These are phyloP conservation scores for Dryomyza anilis DNA, from an alignment of 2,888 invertebrate species.

Conservation along the genomic window DNA sequence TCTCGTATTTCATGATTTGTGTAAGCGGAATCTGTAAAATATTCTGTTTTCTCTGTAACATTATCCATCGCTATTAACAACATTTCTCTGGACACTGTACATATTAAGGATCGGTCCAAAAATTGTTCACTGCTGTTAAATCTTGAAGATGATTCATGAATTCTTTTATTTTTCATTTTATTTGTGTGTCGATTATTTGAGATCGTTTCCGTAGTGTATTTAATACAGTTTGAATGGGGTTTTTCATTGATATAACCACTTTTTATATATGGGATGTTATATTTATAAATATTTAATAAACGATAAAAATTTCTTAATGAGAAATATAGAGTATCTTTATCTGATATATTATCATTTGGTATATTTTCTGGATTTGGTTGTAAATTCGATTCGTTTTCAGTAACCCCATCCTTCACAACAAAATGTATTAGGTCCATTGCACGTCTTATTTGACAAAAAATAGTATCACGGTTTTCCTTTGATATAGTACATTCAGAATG, in stretches of 20 bases:
- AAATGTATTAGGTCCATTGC: conserved; percentile 98
- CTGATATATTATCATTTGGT: conserved; percentile 67
- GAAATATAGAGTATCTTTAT: conserved; percentile 73
- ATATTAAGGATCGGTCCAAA: neutral
- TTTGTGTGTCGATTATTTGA: neutral
- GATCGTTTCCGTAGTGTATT: too few species aligned
- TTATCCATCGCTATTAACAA: conserved; percentile 86
- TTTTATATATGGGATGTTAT: conserved; percentile 36
- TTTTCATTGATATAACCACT: neutral
- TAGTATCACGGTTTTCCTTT: conserved; percentile 94
- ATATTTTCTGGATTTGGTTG: conserved; percentile 33
- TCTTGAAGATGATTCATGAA: too few species aligned
- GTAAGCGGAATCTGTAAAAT: conserved; percentile 99
- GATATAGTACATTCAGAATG: conserved; percentile 94
- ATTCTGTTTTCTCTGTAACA: conserved; percentile 92
- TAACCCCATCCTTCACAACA: conserved; percentile 95
- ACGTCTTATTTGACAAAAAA: conserved; percentile 96
- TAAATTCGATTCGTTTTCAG: conserved; percentile 61
- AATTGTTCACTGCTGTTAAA: too few species aligned
- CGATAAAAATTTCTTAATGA: conserved; percentile 81
- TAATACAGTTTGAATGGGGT: too few species aligned
- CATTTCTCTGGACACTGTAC: conserved; percentile 19
- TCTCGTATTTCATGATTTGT: conserved; percentile 97
- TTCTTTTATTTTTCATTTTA: too few species aligned
- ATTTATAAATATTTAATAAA: conserved; percentile 72